Base-by-base conservation (phyloP, 2,113 vertebrate genomes). In the Etheostoma cragini region DNA sequence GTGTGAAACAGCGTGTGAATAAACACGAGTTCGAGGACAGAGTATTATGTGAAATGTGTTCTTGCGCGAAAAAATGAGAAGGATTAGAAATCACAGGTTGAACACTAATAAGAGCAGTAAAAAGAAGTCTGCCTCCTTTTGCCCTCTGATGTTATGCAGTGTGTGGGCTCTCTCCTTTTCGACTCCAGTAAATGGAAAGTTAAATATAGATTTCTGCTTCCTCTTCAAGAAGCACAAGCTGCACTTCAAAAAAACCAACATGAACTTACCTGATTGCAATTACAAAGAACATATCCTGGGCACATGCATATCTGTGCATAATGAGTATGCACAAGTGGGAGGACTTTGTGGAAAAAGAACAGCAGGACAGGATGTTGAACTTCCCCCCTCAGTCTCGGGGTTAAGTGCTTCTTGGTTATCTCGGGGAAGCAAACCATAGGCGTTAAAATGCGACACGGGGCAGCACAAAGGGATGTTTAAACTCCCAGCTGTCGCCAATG, bases 151-250 rank as follows among this genome's bases (percentile, higher is more conserved):
- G 64, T 78, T 63, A 30, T 80, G 67, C 60, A 46, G 52, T 15
- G 63, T 68, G 83, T 80, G 81, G 78, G 77, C 72, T 80, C 49
- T 21, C 50, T 76, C 24, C 72, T 77, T 87, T 85, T 78, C 77
- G 78, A 61, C 62, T 82, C 78, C 75, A 35, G 30, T 78, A 87
- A 91, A 84, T 85, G 57, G 72, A 67, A 87, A 87, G 84, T 82
- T 90, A 90, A 90, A 90, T 86, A 85, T 90, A 89, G 88, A 84
- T 68, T 69, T 82, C 30, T 77, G 58, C 71, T 80, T 82, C 71
- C 81, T 74, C 75, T 82, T 70, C 69, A 65, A 77, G 67, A 82
- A 72, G 56, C 72, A 73, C 76, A 68, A 69, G 77, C 82, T 79
- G 56, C 78, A 56, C 71, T 74, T 72, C 17, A 71, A 76, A 72